Evolutionary conservation across 1,140 invertebrate genomes (phyloP).

Genomic region (Drosophila pseudoananassae): DNA sequence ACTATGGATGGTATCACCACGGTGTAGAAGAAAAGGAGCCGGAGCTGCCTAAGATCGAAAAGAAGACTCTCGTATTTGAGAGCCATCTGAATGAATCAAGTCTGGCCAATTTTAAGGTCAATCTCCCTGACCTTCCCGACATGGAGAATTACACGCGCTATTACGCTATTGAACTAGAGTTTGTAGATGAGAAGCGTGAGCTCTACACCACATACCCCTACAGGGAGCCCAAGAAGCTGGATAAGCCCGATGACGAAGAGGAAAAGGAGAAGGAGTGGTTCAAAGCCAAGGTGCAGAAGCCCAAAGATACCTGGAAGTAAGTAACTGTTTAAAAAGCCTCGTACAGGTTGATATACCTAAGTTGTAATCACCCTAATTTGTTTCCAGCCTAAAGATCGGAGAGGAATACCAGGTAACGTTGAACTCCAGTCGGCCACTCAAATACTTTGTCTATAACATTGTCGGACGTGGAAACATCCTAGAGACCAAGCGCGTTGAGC

Average conservation of each 20-base stretch:
- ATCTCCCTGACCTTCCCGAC: constrained; percentile 64
- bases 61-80: constrained; percentile 50
- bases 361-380: neutral
- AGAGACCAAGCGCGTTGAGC: constrained; percentile 87
- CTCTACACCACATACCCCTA: constrained; percentile 69
- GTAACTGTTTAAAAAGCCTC: neutral
- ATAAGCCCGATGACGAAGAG: constrained; percentile 1
- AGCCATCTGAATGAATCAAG: constrained; percentile 67
- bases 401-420: constrained; percentile 91
- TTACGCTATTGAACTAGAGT: constrained; percentile 60
- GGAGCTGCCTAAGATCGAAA: constrained; percentile 53
- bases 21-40: constrained; percentile 21
- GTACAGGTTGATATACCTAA: neutral
- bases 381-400: constrained; percentile 86
- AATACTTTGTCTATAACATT: constrained; percentile 91
- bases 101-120: constrained; percentile 57
- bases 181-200: constrained; percentile 56
- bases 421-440: constrained; percentile 91
- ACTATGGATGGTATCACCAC: constrained; percentile 34
- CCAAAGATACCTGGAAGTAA: constrained; percentile 59
- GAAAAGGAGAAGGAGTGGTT: constrained; percentile 73
- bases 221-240: constrained; percentile 70
- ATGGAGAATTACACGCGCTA: constrained; percentile 67
- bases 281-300: constrained; percentile 37
- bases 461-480: constrained; percentile 94